Conservation (phyloP, 2,888 invertebrate species). For the Miltochrista miniata region DNA sequence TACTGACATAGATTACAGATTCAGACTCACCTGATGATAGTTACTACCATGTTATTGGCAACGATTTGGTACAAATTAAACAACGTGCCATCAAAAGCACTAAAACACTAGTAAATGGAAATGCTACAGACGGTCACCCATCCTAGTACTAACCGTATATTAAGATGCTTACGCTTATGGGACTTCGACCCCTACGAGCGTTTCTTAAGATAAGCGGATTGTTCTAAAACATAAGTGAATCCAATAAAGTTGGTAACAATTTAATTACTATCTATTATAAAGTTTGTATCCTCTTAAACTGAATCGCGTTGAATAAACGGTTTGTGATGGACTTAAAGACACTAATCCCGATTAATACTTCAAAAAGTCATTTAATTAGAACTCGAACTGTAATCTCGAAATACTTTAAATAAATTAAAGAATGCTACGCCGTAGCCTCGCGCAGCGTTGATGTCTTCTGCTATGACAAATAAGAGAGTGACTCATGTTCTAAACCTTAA, state of each 20-base stretch:
- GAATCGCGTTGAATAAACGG: conserved; percentile 65
- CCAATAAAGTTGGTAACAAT: not conserved
- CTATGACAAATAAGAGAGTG: conserved; percentile 37
- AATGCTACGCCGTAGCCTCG: conserved; percentile 32
- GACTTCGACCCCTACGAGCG: too few relatives aligned
- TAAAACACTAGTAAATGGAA: too few relatives aligned
- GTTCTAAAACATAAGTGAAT: too few relatives aligned
- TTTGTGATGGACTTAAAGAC: conserved; percentile 70
- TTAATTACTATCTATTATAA: conserved; percentile 53
- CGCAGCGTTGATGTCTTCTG: conserved; percentile 21
- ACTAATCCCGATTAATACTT: conserved; percentile 76
- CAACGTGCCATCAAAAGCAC: too few relatives aligned
- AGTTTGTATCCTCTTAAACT: conserved; percentile 54
- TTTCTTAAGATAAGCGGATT: too few relatives aligned
- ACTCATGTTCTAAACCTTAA: conserved; percentile 16
- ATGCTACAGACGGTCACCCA: too few relatives aligned
- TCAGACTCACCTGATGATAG: too few relatives aligned
- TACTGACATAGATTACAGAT: too few relatives aligned
- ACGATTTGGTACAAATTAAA: too few relatives aligned
- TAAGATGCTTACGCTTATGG: too few relatives aligned
- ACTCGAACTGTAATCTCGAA: conserved; percentile 70
- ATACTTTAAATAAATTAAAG: conserved; percentile 64
- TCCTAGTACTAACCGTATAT: too few relatives aligned
- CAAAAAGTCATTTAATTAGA: conserved; percentile 73
- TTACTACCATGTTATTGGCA: too few relatives aligned